Evolutionary conservation across 2,888 invertebrate genomes (phyloP).

Genomic region (Achlya flavicornis): DNA sequence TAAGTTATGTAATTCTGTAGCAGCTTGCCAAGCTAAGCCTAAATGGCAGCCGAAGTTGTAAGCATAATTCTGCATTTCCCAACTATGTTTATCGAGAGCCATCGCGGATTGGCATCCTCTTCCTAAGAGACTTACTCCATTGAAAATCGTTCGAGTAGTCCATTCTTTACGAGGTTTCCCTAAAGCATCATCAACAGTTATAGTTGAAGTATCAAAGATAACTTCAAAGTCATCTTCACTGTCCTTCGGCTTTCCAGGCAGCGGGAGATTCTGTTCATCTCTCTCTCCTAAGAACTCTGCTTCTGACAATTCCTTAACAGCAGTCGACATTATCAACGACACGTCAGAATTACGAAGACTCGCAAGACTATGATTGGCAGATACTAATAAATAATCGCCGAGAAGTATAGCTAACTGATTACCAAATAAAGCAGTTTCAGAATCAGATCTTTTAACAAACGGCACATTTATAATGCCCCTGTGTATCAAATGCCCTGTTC

Average conservation of each 20-base stretch:
- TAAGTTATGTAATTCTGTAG: constrained; percentile 65
- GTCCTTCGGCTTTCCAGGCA: constrained; percentile 85
- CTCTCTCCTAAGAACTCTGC: constrained; percentile 91
- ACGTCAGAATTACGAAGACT: constrained; percentile 88
- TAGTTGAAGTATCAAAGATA: constrained; percentile 66
- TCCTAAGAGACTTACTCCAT: constrained; percentile 86
- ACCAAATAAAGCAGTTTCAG: constrained; percentile 91
- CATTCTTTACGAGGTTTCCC: constrained; percentile 88
- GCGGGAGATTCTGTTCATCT: constrained; percentile 89
- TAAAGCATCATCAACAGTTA: constrained; percentile 66
- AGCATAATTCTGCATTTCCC: constrained; percentile 87
- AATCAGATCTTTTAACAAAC: constrained; percentile 81
- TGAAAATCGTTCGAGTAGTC: constrained; percentile 88
- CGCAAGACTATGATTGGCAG: constrained; percentile 92
- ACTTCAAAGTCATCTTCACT: constrained; percentile 61
- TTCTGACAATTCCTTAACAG: constrained; percentile 91
- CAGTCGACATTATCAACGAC: constrained; percentile 91
- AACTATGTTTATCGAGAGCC: constrained; percentile 88
- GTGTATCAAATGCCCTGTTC: constrained; percentile 93
- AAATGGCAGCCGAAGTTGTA: constrained; percentile 92
- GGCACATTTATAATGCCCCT: constrained; percentile 83
- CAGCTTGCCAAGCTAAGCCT: constrained; percentile 92
- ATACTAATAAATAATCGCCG: constrained; percentile 93
- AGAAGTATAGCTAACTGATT: constrained; percentile 94
- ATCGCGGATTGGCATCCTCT: constrained; percentile 92